A percentile compares a stretch with the other conserved stretches of the same genome.
These are phyloP conservation scores for Shargacucullia verbasci DNA, from an alignment of 2,888 invertebrate genomes.

Conservation along the genomic window DNA sequence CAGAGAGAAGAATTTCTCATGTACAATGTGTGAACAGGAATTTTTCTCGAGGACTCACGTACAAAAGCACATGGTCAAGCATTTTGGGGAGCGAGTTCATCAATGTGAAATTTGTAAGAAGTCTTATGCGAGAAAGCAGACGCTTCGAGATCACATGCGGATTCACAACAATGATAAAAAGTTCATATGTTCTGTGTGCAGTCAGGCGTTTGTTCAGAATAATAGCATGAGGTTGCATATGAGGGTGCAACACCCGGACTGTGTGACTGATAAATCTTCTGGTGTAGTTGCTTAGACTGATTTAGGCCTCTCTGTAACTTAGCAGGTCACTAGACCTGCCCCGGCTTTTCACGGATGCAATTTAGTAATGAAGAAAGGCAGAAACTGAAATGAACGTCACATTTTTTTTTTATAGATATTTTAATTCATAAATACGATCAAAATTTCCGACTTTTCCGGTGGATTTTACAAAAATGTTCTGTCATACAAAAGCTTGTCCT, in stretches of 20 bases:
- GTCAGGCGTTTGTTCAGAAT: conserved; percentile 73
- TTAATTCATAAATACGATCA: too few species aligned
- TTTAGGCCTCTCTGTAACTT: too few species aligned
- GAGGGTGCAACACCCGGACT: conserved; percentile 69
- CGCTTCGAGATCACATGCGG: conserved; percentile 77
- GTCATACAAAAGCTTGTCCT: too few species aligned
- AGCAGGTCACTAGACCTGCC: too few species aligned
- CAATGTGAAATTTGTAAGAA: conserved; percentile 85
- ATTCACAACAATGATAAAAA: conserved; percentile 74
- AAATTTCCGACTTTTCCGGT: too few species aligned
- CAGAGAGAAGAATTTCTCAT: conserved; percentile 80
- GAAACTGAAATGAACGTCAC: too few species aligned
- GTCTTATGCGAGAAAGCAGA: conserved; percentile 81
- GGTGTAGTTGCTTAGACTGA: not conserved
- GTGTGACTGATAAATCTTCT: conserved; percentile 29
- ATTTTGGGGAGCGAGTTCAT: conserved; percentile 81
- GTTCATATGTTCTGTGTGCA: conserved; percentile 68
- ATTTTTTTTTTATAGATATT: too few species aligned
- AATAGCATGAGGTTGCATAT: conserved; percentile 73
- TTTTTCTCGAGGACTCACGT: conserved; percentile 86
- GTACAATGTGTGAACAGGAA: conserved; percentile 83
- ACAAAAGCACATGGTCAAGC: conserved; percentile 86
- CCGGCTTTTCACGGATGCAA: too few species aligned
- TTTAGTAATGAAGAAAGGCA: too few species aligned
- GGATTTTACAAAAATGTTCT: too few species aligned